A percentile compares a stretch with the other conserved stretches of the same genome.
Conservation (phyloP, 2,113 vertebrate species). For the Rattus rattus region DNA sequence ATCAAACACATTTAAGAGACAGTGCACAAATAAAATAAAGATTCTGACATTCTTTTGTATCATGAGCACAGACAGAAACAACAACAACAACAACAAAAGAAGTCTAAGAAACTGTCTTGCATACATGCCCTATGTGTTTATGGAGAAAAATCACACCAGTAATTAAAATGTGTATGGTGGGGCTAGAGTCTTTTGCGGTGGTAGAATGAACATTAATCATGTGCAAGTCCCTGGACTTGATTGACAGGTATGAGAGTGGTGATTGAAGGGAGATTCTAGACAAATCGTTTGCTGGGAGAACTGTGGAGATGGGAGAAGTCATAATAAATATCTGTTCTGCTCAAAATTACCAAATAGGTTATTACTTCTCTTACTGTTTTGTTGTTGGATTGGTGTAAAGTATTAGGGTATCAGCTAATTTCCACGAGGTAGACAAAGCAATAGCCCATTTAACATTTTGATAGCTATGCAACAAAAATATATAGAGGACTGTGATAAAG, state of each 20-base stretch:
- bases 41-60: background rate
- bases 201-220: too few relatives aligned
- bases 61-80: background rate
- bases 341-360: background rate
- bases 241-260: background rate
- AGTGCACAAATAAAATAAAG: background rate
- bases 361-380: background rate
- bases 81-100: background rate
- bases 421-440: background rate
- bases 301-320: background rate
- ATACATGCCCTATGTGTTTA: background rate
- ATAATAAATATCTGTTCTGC: background rate
- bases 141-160: background rate
- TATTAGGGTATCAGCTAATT: background rate
- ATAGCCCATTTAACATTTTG: background rate
- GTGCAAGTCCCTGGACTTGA: background rate
- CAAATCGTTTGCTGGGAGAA: background rate
- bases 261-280: background rate
- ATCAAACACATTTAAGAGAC: background rate
- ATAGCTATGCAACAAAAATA: background rate
- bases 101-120: background rate
- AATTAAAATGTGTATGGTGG: background rate
- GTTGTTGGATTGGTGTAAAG: background rate
- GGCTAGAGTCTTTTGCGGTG: too few relatives aligned
- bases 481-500: background rate